A percentile compares a stretch with the other conserved stretches of the same genome.
phyloP scores from a whole-genome alignment of 2,113 vertebrate genomes.

The Bolborhynchus lineola region DNA sequence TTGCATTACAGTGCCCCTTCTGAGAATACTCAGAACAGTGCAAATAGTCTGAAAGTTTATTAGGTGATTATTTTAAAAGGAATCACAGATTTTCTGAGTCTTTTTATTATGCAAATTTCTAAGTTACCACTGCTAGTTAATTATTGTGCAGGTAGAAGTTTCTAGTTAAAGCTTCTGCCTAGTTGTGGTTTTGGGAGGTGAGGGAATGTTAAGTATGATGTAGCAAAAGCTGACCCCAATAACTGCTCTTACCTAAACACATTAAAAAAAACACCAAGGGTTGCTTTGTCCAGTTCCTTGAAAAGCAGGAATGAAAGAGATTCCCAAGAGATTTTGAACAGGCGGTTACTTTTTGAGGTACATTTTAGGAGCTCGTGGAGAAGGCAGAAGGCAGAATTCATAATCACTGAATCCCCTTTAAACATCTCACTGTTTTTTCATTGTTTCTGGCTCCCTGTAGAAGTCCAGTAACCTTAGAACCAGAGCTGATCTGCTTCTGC shows the following conservation, averaged over 20 bases:
- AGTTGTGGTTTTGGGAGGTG: background rate
- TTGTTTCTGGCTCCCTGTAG: background rate
- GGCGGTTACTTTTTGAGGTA: background rate
- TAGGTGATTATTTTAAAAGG: background rate
- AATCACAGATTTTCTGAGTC: background rate
- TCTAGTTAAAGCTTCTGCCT: background rate
- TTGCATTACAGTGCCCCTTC: too few species aligned
- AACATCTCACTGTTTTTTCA: background rate
- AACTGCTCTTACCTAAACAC: background rate
- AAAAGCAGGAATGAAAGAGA: background rate
- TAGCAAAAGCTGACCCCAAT: background rate
- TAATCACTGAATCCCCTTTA: too few species aligned
- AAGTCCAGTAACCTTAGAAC: background rate
- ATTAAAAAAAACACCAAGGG: background rate
- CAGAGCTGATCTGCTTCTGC: background rate
- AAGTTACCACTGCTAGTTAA: background rate
- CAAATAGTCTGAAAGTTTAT: background rate
- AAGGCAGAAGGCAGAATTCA: too few species aligned
- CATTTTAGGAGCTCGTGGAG: too few species aligned
- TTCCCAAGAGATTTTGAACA: background rate
- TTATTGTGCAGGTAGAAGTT: background rate
- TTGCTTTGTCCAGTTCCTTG: background rate
- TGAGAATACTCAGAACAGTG: too few species aligned
- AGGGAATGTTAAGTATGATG: background rate
- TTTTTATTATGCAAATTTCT: background rate